Percentiles rank a stretch among this genome's conserved stretches.
Evolutionary conservation across 2,113 vertebrate genomes (phyloP).

Genomic region (Elaphurus davidianus): DNA sequence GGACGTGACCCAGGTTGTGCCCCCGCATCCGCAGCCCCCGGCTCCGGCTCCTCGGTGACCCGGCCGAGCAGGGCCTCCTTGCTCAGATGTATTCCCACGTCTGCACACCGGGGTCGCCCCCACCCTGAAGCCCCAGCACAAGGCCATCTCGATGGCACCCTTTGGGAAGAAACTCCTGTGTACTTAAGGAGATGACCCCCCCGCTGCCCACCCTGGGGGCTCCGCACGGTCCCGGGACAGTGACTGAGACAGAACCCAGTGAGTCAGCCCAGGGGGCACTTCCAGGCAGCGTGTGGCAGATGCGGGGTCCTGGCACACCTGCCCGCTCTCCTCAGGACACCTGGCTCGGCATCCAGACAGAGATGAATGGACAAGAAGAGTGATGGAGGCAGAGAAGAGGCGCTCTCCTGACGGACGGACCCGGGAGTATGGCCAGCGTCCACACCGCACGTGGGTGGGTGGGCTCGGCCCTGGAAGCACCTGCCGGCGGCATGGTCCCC

Average conservation of each 20-base stretch:
- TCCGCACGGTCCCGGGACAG: background rate
- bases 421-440: background rate
- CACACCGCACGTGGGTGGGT: background rate
- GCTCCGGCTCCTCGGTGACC: background rate
- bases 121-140: background rate
- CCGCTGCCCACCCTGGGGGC: background rate
- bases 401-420: rapidly evolving
- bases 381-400: background rate
- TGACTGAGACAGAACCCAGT: background rate
- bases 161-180: no score
- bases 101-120: background rate
- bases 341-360: background rate
- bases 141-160: no score
- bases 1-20: background rate
- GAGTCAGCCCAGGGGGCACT: background rate
- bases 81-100: background rate
- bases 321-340: rapidly evolving
- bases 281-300: background rate
- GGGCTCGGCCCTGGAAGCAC: background rate
- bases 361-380: background rate
- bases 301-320: background rate
- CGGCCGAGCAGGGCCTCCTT: rapidly evolving
- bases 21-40: background rate
- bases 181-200: rapidly evolving
- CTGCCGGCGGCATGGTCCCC: background rate